These are phyloP conservation scores for Lepisosteus oculatus DNA, from an alignment of 2,113 vertebrate species.

Conservation along the genomic window DNA sequence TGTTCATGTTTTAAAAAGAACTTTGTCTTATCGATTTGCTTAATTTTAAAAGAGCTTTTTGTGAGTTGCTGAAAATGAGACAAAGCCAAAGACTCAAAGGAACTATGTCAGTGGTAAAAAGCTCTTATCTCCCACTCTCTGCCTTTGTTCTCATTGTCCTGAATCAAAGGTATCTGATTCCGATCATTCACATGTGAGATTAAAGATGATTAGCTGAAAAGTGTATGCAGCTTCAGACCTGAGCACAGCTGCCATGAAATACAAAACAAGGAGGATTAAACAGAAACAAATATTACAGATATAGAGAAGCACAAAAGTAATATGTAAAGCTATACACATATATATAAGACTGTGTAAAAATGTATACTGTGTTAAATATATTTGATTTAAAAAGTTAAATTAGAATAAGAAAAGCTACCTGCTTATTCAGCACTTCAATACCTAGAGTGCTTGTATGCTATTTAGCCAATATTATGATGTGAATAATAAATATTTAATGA, in stretches of 20 bases:
- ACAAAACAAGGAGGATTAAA: background rate
- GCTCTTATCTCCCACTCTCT: constrained; percentile 39
- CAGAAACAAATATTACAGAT: too few relatives aligned
- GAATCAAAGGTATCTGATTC: constrained; percentile 45
- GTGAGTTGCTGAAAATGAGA: constrained; percentile 32
- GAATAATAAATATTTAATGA: too few relatives aligned
- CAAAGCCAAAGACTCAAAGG: constrained; percentile 47
- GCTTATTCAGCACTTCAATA: too few relatives aligned
- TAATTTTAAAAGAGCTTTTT: constrained; percentile 23
- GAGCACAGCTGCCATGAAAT: background rate
- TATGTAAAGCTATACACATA: too few relatives aligned
- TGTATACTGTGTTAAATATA: too few relatives aligned
- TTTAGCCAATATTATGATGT: too few relatives aligned
- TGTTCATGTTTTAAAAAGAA: constrained; percentile 39
- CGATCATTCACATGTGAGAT: constrained; percentile 47
- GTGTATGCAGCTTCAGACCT: background rate
- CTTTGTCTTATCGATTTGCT: constrained; percentile 40
- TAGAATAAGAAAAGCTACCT: too few relatives aligned
- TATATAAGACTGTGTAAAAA: too few relatives aligned
- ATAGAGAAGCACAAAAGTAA: background rate
- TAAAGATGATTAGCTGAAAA: constrained; percentile 39
- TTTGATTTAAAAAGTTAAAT: too few relatives aligned
- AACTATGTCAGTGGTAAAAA: constrained; percentile 34
- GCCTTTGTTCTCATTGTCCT: constrained; percentile 46
- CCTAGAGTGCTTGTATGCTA: too few relatives aligned